phyloP scores from a whole-genome alignment of 2,797 vertebrate genomes.

The Xerus rutilus region DNA sequence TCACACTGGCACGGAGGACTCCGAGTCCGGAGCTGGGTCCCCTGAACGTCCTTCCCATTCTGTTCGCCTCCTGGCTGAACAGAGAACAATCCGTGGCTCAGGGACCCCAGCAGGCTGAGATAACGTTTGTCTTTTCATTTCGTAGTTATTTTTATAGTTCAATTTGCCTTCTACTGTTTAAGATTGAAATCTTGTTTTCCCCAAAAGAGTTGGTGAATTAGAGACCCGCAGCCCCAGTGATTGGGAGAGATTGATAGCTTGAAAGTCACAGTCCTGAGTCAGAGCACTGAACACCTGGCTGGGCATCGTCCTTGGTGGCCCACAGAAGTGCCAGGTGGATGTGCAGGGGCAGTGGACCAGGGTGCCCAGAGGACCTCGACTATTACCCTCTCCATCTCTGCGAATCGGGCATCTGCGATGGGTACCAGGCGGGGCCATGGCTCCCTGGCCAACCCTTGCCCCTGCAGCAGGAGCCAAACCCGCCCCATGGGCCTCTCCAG shows the following conservation, averaged over 20 bases:
- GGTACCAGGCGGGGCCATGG: rapidly evolving
- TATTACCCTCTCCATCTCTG: background rate
- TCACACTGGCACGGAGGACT: rapidly evolving
- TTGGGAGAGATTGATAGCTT: rapidly evolving
- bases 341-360: background rate
- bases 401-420: rapidly evolving
- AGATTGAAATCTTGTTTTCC: background rate
- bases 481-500: rapidly evolving
- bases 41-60: rapidly evolving
- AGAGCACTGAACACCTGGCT: background rate
- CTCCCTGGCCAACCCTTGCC: rapidly evolving
- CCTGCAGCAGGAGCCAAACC: background rate
- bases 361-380: background rate
- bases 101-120: background rate
- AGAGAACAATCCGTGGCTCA: background rate
- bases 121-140: background rate
- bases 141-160: background rate
- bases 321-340: rapidly evolving
- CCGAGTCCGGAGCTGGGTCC: background rate
- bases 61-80: too few relatives aligned
- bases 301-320: rapidly evolving
- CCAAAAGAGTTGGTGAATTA: background rate
- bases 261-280: background rate
- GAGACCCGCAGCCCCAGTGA: background rate
- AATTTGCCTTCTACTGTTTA: background rate